Evolutionary conservation across 2,888 invertebrate genomes (phyloP).

Genomic region (Rugalucina vietnamica): DNA sequence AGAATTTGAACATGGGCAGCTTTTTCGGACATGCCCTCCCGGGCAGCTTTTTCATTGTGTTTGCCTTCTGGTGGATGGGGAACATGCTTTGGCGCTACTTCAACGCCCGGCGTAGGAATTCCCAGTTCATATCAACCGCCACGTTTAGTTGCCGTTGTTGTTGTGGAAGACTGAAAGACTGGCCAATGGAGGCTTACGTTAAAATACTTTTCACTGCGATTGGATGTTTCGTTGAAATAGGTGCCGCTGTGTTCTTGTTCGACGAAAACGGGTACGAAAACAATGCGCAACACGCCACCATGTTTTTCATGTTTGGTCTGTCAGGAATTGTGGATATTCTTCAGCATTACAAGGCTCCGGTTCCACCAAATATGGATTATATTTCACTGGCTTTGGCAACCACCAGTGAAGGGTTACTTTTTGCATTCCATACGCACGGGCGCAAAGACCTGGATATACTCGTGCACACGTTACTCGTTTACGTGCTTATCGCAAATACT

Average conservation of each 20-base stretch:
- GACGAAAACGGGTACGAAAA: constrained; percentile 54
- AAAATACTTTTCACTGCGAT: constrained; percentile 65
- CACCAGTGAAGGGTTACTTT: constrained; percentile 84
- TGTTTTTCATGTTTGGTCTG: constrained; percentile 85
- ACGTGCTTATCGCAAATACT: constrained; percentile 81
- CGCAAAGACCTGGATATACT: constrained; percentile 80
- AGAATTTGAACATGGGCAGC: constrained; percentile 84
- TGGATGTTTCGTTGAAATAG: constrained; percentile 67
- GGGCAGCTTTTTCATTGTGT: constrained; percentile 83
- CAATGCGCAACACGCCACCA: constrained; percentile 85
- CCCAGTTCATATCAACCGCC: constrained; percentile 67
- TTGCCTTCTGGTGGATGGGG: constrained; percentile 80
- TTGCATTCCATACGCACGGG: constrained; percentile 85
- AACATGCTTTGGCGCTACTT: constrained; percentile 76
- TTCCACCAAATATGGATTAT: constrained; percentile 84
- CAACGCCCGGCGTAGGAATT: constrained; percentile 64
- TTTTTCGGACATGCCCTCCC: constrained; percentile 85
- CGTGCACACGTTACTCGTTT: constrained; percentile 85
- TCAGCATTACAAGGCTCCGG: constrained; percentile 76
- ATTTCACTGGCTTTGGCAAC: constrained; percentile 83
- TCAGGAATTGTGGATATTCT: constrained; percentile 84
- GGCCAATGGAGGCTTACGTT: constrained; percentile 68
- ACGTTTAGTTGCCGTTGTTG: constrained; percentile 72
- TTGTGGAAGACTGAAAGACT: constrained; percentile 66
- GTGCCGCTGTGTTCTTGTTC: background rate